Percentiles rank a stretch among this genome's conserved stretches.
These are phyloP conservation scores for Branchinecta lynchi DNA, from an alignment of 1,140 invertebrate genomes.

Conservation along the genomic window DNA sequence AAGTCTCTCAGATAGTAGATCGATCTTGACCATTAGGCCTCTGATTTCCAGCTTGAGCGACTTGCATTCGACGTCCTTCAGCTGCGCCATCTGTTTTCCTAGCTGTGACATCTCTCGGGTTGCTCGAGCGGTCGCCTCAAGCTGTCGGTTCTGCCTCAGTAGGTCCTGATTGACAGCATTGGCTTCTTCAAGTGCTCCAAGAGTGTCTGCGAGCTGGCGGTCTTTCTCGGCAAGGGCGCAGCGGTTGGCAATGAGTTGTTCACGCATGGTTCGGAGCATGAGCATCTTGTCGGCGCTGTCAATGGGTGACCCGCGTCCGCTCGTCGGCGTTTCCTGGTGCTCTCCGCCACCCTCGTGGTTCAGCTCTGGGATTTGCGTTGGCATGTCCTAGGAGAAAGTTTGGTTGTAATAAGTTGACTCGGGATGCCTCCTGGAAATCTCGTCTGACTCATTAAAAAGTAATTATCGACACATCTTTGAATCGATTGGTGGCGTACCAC, in stretches of 20 bases:
- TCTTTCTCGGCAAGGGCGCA: not conserved
- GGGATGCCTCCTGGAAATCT: too few species aligned
- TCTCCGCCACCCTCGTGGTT: not conserved
- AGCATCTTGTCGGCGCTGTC: not conserved
- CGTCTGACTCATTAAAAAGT: too few species aligned
- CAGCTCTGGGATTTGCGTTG: not conserved
- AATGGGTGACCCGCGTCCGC: not conserved
- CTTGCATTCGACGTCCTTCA: not conserved
- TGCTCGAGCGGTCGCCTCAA: not conserved
- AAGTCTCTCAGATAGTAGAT: not conserved
- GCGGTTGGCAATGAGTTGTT: not conserved
- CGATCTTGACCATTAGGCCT: not conserved
- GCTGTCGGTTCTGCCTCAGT: not conserved
- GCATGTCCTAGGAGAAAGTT: not conserved
- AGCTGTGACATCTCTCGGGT: not conserved
- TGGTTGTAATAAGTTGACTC: too few species aligned
- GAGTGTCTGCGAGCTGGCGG: not conserved
- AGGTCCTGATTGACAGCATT: not conserved
- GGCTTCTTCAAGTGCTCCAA: not conserved
- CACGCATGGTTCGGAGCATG: not conserved
- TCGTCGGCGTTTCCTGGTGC: not conserved
- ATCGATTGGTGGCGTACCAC: too few species aligned
- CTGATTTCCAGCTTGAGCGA: not conserved
- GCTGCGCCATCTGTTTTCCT: conserved; percentile 1
- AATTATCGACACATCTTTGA: too few species aligned